Conservation (phyloP, 2,113 vertebrate genomes). For the Guaruba guarouba region DNA sequence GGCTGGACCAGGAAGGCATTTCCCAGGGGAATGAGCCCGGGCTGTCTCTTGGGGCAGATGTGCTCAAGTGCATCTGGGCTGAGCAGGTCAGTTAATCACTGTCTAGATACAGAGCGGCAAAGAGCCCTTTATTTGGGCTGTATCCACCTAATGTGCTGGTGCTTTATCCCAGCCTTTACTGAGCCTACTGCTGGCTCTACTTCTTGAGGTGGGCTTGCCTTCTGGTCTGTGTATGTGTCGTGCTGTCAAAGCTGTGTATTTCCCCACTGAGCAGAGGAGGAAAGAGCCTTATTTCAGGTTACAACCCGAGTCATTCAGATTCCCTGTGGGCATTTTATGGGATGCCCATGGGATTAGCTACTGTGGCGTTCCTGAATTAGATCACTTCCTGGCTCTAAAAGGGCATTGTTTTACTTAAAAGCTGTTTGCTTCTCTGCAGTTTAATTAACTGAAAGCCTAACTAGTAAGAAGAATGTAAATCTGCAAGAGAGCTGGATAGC, state of each 20-base stretch:
- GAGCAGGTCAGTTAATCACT: no score
- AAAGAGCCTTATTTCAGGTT: background rate
- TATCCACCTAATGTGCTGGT: background rate
- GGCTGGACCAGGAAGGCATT: background rate
- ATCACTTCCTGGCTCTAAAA: background rate
- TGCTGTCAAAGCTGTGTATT: background rate
- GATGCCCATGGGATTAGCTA: background rate
- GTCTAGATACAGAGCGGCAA: background rate
- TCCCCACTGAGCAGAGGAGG: background rate
- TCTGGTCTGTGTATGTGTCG: fast-evolving
- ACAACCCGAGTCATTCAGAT: fast-evolving
- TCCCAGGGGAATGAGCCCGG: background rate
- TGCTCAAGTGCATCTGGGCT: background rate
- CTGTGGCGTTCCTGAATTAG: background rate
- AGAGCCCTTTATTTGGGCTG: background rate
- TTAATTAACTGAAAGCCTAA: background rate
- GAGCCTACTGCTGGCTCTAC: background rate
- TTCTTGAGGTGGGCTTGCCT: background rate
- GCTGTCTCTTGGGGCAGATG: background rate
- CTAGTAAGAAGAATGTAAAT: background rate
- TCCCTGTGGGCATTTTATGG: background rate
- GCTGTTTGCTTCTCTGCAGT: background rate
- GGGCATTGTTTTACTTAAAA: background rate
- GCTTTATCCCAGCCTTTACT: background rate
- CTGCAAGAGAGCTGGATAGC: background rate